Base-by-base conservation (phyloP, 2,113 vertebrate species). In the Microcebus tavaratra region DNA sequence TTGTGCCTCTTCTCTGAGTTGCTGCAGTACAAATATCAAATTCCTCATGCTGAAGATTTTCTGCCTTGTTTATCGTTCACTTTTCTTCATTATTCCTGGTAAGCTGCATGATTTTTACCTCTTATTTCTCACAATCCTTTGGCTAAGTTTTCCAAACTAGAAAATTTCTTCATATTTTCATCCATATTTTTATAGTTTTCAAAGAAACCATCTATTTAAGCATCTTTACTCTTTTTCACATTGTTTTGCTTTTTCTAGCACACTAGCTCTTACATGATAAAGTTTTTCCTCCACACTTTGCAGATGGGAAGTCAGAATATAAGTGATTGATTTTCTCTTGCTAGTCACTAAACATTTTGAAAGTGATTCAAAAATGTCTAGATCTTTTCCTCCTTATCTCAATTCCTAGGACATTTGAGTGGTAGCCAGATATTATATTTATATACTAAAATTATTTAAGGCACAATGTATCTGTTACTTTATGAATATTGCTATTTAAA, bases 281-380 rank as follows among this genome's bases (percentile, higher is more conserved):
- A 87, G 6, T 0, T 42, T 61, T 76, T 21, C 8, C 34, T 45
- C 45, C 1, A 85, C 3, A 63, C 8, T 68, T 61, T 87, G 61
- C 45, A 67, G 6, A 39, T 9, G 13, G 20, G 20, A 95, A 68
- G 39, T 80, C 42, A 53, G 83, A 65, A 79, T 61, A 25, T 34
- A 78, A 95, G 9, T 79, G 48, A 76, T 8, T 42, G 39, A 50
- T 75, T 61, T 90, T 96, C 31, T 96, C 39, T 82, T 91, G 15
- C 42, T 91, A 59, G 9, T 75, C 67, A 85, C 18, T 90, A 93
- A 96, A 55, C 20, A 95, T 90, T 72, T 80, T 86, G 48, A 85
- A 97, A 97, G 29, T 20, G 11, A 73, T n/a, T 88, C 7, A 12
- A 85, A 72, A 42, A 2, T 50, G 25, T 73, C 48, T 76, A 75